Evolutionary conservation across 2,888 invertebrate genomes (phyloP).

Genomic region (Xylota segnis): DNA sequence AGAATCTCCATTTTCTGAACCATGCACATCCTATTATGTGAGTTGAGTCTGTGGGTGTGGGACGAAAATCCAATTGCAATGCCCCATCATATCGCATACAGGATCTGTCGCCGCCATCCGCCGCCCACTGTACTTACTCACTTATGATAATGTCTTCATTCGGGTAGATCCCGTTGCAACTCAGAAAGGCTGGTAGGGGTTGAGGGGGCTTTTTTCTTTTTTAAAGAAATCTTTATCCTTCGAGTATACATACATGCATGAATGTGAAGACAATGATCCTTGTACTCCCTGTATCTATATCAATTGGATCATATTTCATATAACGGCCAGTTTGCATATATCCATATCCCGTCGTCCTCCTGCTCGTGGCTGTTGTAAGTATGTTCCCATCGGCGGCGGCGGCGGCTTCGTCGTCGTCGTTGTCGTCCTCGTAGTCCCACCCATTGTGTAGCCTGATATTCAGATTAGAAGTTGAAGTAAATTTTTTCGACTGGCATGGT

Average conservation of each 20-base stretch:
- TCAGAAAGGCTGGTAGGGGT: conserved; percentile 17
- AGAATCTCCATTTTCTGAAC: conserved; percentile 39
- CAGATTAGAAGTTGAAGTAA: conserved; percentile 71
- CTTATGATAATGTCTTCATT: conserved; percentile 75
- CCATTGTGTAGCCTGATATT: conserved; percentile 63
- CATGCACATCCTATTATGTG: conserved; percentile 65
- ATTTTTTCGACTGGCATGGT: conserved; percentile 17
- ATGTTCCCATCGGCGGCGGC: conserved; percentile 15
- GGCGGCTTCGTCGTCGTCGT: background rate
- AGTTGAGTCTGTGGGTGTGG: conserved; percentile 2
- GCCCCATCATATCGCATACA: conserved; percentile 3
- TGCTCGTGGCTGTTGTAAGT: conserved; percentile 6
- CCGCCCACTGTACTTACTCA: conserved; percentile 67
- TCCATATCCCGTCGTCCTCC: conserved; percentile 41
- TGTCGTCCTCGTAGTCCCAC: background rate
- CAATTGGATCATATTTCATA: conserved; percentile 76
- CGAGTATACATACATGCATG: conserved; percentile 30
- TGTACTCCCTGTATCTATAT: conserved; percentile 62
- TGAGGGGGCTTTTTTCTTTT: background rate
- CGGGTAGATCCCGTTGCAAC: conserved; percentile 71
- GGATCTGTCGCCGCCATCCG: conserved; percentile 20
- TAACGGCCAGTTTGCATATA: conserved; percentile 72
- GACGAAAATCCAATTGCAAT: conserved; percentile 70
- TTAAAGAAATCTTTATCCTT: conserved; percentile 31
- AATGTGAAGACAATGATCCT: conserved; percentile 70